Conservation (phyloP, 2,888 invertebrate genomes). For the Melieria crassipennis region DNA sequence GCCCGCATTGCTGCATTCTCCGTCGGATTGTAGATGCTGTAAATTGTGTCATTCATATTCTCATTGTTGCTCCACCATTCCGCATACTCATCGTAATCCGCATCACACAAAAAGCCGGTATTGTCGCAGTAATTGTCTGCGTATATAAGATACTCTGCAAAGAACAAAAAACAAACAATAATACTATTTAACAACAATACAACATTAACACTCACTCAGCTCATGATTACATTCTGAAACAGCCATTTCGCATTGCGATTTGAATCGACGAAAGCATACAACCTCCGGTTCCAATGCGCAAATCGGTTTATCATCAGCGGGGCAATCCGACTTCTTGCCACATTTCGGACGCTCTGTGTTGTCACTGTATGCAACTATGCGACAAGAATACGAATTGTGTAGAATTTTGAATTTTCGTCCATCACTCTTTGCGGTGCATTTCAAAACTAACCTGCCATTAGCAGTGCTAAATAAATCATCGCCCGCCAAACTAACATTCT, state of each 20-base stretch:
- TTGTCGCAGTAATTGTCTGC: constrained; percentile 6
- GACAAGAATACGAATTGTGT: too few relatives aligned
- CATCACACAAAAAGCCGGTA: constrained; percentile 10
- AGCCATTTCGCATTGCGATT: not conserved
- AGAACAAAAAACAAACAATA: not conserved
- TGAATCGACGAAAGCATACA: constrained; percentile 14
- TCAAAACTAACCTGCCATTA: too few relatives aligned
- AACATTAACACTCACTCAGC: not conserved
- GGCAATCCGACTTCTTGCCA: constrained; percentile 3
- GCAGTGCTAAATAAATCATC: too few relatives aligned
- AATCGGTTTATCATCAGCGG: not conserved
- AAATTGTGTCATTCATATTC: too few relatives aligned
- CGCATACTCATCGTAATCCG: not conserved
- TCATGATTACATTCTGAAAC: not conserved
- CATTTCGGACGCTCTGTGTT: not conserved
- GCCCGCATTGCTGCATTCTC: too few relatives aligned
- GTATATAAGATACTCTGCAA: constrained; percentile 4
- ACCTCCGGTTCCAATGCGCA: not conserved
- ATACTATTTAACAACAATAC: not conserved
- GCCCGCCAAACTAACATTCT: too few relatives aligned
- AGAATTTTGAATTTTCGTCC: too few relatives aligned
- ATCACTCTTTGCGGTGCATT: too few relatives aligned
- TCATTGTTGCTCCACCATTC: too few relatives aligned
- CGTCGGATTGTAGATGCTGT: too few relatives aligned
- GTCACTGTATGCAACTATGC: too few relatives aligned